phyloP scores from a whole-genome alignment of 2,888 invertebrate species.

The Pandemis corylana region DNA sequence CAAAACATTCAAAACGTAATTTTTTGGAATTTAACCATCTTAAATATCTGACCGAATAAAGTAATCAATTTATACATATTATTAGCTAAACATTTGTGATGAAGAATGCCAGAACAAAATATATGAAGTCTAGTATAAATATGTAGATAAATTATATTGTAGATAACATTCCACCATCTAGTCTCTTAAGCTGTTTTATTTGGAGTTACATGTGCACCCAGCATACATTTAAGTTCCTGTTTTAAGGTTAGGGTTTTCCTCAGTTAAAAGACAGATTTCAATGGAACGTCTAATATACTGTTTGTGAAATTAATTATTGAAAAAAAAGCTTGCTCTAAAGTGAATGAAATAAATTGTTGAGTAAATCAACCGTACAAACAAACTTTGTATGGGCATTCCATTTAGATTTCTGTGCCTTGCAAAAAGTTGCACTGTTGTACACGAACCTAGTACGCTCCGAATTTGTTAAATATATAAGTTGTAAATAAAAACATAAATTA shows the following conservation, averaged over 20 bases:
- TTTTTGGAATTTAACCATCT: neutral
- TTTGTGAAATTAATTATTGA: slow-evolving; percentile 25
- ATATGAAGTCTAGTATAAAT: slow-evolving; percentile 34
- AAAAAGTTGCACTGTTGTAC: slow-evolving; percentile 58
- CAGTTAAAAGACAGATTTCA: slow-evolving; percentile 31
- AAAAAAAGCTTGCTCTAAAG: slow-evolving; percentile 3
- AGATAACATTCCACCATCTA: slow-evolving; percentile 79
- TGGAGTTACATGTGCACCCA: slow-evolving; percentile 34
- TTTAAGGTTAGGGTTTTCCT: slow-evolving; percentile 32
- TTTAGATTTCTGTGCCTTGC: slow-evolving; percentile 53
- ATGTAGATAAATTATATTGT: slow-evolving; percentile 56
- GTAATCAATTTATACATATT: slow-evolving; percentile 14
- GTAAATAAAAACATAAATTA: slow-evolving; percentile 74
- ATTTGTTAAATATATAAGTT: slow-evolving; percentile 63
- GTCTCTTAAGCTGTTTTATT: slow-evolving; percentile 67
- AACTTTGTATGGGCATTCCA: slow-evolving; percentile 47
- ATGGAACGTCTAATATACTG: slow-evolving; percentile 42
- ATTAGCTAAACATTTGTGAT: slow-evolving; percentile 26
- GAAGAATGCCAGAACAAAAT: slow-evolving; percentile 24
- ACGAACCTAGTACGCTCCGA: slow-evolving; percentile 64
- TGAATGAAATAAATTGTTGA: slow-evolving; percentile 5
- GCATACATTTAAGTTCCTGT: slow-evolving; percentile 45
- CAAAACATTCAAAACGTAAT: neutral
- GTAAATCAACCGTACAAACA: slow-evolving; percentile 19
- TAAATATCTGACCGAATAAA: slow-evolving; percentile 16